These are phyloP conservation scores for Pterois miles DNA, from an alignment of 2,797 vertebrate genomes.

Conservation along the genomic window DNA sequence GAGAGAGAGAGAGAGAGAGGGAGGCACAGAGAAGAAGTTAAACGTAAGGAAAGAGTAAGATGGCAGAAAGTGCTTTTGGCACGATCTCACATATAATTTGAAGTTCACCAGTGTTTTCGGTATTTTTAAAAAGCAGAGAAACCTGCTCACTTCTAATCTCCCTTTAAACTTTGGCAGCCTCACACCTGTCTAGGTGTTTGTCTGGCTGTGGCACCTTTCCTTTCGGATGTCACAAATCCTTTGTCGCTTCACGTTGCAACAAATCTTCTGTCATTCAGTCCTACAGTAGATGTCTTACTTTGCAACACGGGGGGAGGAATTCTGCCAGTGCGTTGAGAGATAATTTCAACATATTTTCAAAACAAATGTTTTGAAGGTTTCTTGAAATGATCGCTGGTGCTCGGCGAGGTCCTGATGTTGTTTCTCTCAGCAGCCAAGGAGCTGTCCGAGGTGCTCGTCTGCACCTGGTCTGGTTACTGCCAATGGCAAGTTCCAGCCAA, in stretches of 20 bases:
- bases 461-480: not conserved
- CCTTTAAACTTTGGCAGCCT: slow-evolving; percentile 35
- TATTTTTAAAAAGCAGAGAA: slow-evolving; percentile 34
- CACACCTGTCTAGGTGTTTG: slow-evolving; percentile 29
- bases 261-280: slow-evolving; percentile 31
- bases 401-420: not conserved
- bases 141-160: slow-evolving; percentile 23
- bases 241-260: slow-evolving; percentile 16
- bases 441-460: slow-evolving; percentile 43
- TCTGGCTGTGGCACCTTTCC: slow-evolving; percentile 9
- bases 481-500: not conserved
- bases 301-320: not conserved
- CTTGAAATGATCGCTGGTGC: not conserved
- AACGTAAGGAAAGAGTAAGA: not conserved
- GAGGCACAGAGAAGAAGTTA: not conserved
- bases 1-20: slow-evolving; percentile 40
- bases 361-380: slow-evolving; percentile 11
- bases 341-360: slow-evolving; percentile 9
- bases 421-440: slow-evolving; percentile 26
- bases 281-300: slow-evolving; percentile 4
- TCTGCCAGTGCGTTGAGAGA: not conserved
- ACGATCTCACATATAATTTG: slow-evolving; percentile 46
- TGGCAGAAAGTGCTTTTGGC: slow-evolving; percentile 9
- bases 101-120: slow-evolving; percentile 26
- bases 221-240: slow-evolving; percentile 29